Base-by-base conservation (phyloP, 2,113 vertebrate genomes). In the Lonchura striata region DNA sequence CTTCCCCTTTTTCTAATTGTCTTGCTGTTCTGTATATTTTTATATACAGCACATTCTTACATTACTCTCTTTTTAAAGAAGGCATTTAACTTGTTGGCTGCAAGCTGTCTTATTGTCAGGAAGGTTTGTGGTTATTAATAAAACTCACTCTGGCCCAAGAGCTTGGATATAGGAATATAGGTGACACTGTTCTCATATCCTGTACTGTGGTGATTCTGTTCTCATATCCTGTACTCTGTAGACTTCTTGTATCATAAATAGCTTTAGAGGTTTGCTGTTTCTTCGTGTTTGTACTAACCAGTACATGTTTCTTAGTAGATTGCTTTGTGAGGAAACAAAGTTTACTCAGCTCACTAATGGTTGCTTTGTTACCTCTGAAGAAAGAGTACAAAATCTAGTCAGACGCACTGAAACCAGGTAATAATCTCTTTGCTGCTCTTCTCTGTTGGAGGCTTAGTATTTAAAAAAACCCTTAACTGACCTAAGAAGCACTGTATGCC, bases 11-110 rank as follows among this genome's bases (percentile, higher is more conserved):
- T 89, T 64, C 30, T 60, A 86, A 54, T 61, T 76, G 33, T 63
- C 66, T 82, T 76, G 59, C 63, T 88, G 74, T 82, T 95, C 59
- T 74, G 39, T 95, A 3, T 94, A 35, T 79, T 92, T 92, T 85
- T 88, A 17, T 70, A 66, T 46, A 72, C 30, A 82, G 27, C 14
- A 28, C 27, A 72, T n/a, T 84, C 68, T 88, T 86, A 56, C 30
- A 23, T 28, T 76, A 19, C 25, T 63, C 10, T 80, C 25, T 65
- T 57, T 94, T 76, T 72, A 49, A 90, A 80, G 24, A 74, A 37
- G 16, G 9, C 39, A 64, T 93, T 90, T 77, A 82, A 83, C 11
- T 79, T 87, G 10, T 77, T 86, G 79, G 52, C 85, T 88, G 49
- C 37, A 74, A 68, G 56, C 15, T 41, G 24, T 77, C 56, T 61